phyloP scores from a whole-genome alignment of 2,797 vertebrate species.

The Lacerta agilis region DNA sequence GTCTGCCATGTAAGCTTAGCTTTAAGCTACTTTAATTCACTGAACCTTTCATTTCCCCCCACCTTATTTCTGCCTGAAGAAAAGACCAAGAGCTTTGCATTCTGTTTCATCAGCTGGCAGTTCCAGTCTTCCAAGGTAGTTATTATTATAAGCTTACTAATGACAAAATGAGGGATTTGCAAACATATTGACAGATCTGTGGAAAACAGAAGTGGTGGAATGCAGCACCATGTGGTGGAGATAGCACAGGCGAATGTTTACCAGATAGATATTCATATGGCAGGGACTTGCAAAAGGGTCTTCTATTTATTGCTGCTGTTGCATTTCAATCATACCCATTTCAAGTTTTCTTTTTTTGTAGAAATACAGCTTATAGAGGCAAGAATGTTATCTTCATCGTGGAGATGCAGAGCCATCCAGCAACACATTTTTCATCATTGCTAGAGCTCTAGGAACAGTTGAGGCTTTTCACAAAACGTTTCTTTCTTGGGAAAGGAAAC shows the following conservation, averaged over 20 bases:
- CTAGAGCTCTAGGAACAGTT: conserved; percentile 1
- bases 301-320: background rate
- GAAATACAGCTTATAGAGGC: background rate
- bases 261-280: fast-evolving
- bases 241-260: fast-evolving
- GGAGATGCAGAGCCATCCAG: conserved; percentile 36
- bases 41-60: background rate
- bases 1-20: background rate
- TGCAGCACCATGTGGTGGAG: background rate
- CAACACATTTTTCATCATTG: conserved; percentile 37
- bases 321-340: background rate
- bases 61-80: background rate
- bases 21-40: conserved; percentile 4
- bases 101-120: background rate
- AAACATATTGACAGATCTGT: fast-evolving
- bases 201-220: background rate
- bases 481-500: conserved; percentile 3
- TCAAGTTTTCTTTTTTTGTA: conserved; percentile 13
- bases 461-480: background rate
- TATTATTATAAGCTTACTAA: background rate
- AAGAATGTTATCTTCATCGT: conserved; percentile 44
- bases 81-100: background rate
- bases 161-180: background rate
- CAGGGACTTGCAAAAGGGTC: background rate
- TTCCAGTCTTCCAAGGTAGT: background rate